Conservation (phyloP, 1,140 invertebrate genomes). For the Macrotrachela quadricornifera region DNA sequence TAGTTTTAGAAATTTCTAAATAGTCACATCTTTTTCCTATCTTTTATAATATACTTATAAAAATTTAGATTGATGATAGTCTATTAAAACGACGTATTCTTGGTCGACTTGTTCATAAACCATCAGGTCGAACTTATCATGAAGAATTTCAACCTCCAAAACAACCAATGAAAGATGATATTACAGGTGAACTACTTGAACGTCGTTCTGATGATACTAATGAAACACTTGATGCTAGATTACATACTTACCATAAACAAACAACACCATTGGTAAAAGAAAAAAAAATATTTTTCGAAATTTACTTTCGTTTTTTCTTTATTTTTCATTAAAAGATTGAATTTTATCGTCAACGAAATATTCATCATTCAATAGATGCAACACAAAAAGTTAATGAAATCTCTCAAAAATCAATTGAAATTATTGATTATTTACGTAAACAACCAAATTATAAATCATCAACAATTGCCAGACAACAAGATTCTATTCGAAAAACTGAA, state of each 20-base stretch:
- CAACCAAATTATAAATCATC: no score
- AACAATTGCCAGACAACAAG: no score
- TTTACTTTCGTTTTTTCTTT: no score
- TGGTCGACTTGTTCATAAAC: constrained; percentile 64
- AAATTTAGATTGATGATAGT: constrained; percentile 51
- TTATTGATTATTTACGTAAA: no score
- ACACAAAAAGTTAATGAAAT: neutral
- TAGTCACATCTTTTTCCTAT: no score
- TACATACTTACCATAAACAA: constrained; percentile 61
- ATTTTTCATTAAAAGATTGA: no score
- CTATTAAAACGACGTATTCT: constrained; percentile 75
- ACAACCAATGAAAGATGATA: constrained; percentile 74
- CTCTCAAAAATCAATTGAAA: neutral
- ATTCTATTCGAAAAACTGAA: no score
- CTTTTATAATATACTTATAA: no score
- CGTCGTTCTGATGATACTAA: constrained; percentile 72
- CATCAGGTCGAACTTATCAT: constrained; percentile 82
- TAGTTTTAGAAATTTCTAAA: no score
- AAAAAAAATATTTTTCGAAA: no score
- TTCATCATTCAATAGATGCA: constrained; percentile 4
- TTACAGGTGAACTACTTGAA: constrained; percentile 58
- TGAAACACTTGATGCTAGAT: constrained; percentile 60
- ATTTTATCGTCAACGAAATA: neutral
- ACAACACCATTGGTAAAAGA: constrained; percentile 54
- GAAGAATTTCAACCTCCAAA: constrained; percentile 87